phyloP scores from a whole-genome alignment of 2,888 invertebrate genomes.

The Colostygia pectinataria region DNA sequence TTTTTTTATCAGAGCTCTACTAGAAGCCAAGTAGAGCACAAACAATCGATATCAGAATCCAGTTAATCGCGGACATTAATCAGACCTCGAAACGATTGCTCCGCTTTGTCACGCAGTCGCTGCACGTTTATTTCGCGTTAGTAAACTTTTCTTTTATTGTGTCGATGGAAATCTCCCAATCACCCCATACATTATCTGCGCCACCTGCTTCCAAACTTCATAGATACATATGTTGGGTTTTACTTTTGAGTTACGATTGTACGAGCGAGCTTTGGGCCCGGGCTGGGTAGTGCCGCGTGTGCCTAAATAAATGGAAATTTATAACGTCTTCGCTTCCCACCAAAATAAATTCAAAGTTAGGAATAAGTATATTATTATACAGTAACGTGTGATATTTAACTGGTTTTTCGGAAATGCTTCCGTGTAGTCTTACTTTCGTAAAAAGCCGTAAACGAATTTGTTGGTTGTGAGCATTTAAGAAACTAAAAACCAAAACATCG shows the following conservation, averaged over 20 bases:
- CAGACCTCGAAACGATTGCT: slow-evolving; percentile 27
- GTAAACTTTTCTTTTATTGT: slow-evolving; percentile 31
- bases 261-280: slow-evolving; percentile 35
- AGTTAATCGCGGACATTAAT: slow-evolving; percentile 33
- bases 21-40: slow-evolving; percentile 20
- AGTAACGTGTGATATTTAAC: slow-evolving; percentile 22
- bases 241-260: slow-evolving; percentile 48
- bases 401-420: slow-evolving; percentile 22
- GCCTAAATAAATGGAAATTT: slow-evolving; percentile 69
- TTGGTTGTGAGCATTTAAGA: too few relatives aligned
- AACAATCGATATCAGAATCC: slow-evolving; percentile 29
- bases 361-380: too few relatives aligned
- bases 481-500: too few relatives aligned
- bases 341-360: slow-evolving; percentile 41
- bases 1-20: slow-evolving; percentile 10
- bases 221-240: slow-evolving; percentile 52
- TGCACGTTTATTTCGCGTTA: slow-evolving; percentile 30
- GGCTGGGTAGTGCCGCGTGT: slow-evolving; percentile 53
- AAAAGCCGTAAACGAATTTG: too few relatives aligned
- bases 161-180: slow-evolving; percentile 32
- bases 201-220: slow-evolving; percentile 66
- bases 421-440: slow-evolving; percentile 1
- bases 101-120: slow-evolving; percentile 29
- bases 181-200: slow-evolving; percentile 39
- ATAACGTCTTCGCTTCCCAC: slow-evolving; percentile 51